Percentiles rank a stretch among this genome's conserved stretches.
These are phyloP conservation scores for Eulithis testata DNA, from an alignment of 2,888 invertebrate genomes.

Conservation along the genomic window DNA sequence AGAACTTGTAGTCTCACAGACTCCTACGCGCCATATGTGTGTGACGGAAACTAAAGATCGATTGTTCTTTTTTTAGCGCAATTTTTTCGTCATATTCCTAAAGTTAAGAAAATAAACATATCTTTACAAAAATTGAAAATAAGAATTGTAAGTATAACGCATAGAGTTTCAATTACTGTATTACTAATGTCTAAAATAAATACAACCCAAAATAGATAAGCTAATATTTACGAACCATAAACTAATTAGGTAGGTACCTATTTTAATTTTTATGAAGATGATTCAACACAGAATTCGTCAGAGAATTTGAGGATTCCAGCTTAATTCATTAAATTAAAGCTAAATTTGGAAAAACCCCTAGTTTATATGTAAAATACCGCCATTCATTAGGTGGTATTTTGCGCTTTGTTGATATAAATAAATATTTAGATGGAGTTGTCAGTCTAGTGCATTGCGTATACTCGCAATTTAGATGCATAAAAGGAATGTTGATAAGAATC, in stretches of 20 bases:
- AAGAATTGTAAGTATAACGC: no score
- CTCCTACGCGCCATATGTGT: constrained; percentile 61
- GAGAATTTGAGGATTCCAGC: no score
- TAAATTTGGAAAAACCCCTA: no score
- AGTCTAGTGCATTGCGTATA: background rate
- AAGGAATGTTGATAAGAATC: constrained; percentile 3
- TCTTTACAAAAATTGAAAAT: background rate
- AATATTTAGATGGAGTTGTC: background rate
- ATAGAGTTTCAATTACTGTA: no score
- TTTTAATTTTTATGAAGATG: background rate
- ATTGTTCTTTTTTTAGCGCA: constrained; percentile 51
- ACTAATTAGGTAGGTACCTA: background rate
- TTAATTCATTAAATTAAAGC: no score
- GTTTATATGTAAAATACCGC: no score
- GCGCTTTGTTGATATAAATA: background rate
- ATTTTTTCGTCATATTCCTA: constrained; percentile 2
- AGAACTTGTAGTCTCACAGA: constrained; percentile 51
- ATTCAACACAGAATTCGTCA: background rate
- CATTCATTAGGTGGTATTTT: background rate
- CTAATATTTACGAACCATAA: background rate
- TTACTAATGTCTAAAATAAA: no score
- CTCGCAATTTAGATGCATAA: background rate
- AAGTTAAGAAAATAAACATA: background rate
- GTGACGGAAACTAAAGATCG: constrained; percentile 51
- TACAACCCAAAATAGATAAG: background rate